Conservation (phyloP, 2,113 vertebrate species). For the Corythoichthys intestinalis region DNA sequence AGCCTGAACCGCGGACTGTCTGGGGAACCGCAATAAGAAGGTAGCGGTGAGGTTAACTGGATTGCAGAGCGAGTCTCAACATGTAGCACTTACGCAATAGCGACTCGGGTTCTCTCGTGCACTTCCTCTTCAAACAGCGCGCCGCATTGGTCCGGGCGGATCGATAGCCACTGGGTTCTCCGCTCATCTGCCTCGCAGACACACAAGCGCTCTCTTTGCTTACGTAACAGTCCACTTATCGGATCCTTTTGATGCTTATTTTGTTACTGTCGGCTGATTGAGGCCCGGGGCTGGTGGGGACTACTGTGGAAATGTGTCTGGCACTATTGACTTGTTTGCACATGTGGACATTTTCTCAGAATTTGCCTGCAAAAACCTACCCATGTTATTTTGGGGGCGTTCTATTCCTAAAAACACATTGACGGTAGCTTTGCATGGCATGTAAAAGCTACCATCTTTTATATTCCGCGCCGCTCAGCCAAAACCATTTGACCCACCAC, state of each 20-base stretch:
- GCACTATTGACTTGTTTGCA: slow-evolving; percentile 31
- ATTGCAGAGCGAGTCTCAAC: slow-evolving; percentile 33
- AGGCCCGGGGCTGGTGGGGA: slow-evolving; percentile 15
- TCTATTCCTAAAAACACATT: background rate
- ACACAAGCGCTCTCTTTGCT: slow-evolving; percentile 54
- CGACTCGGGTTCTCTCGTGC: slow-evolving; percentile 6
- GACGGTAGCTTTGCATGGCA: no score
- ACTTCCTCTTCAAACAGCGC: slow-evolving; percentile 15
- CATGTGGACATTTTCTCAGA: background rate
- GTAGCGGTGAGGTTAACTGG: slow-evolving; percentile 33
- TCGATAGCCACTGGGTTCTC: slow-evolving; percentile 48
- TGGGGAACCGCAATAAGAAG: slow-evolving; percentile 15
- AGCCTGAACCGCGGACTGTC: slow-evolving; percentile 6
- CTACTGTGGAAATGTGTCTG: background rate
- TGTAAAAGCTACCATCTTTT: no score
- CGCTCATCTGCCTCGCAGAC: slow-evolving; percentile 36
- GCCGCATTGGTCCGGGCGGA: slow-evolving; percentile 54
- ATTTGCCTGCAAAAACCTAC: background rate
- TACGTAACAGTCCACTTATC: slow-evolving; percentile 62
- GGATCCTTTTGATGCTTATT: slow-evolving; percentile 58
- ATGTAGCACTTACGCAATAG: slow-evolving; percentile 42
- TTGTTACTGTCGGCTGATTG: slow-evolving; percentile 50
- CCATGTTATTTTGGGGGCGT: no score
- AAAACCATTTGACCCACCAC: no score
- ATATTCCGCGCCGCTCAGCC: no score